Evolutionary conservation across 1,140 invertebrate species (phyloP), one percentile per base, ranked within the genome.

Genomic region (Bombus breviceps): DNA sequence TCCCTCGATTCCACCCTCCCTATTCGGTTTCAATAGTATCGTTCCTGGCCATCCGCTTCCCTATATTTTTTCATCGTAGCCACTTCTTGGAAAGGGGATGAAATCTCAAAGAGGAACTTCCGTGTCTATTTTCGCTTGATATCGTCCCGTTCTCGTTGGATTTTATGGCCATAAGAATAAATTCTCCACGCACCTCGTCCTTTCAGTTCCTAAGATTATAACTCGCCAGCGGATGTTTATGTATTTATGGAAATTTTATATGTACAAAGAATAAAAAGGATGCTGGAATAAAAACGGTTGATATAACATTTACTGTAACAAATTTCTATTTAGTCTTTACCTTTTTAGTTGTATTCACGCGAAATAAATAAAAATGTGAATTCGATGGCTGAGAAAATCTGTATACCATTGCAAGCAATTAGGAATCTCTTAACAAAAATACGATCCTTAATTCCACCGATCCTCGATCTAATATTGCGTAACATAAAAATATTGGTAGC

Each of bases 11-110:
- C 66, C 64, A 43, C 66, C 82, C 47, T 71, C 57, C n/a, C 37
- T 53, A 32, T 85, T 64, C 59, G n/a, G 28, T 81, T 81, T 73
- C 83, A 81, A 81, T 85, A 66, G 78, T 71, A 18, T 81, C 53
- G 59, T 85, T 43, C 76, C 22, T 18, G n/a, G 39, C 28, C 59
- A 39, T 69, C 47, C 39, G 75, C 47, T 22, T 62, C 22, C 64
- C 39, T 37, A 66, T 85, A 81, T 79, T 72, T 84, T 78, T 78
- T 85, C 81, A 62, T 78, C 81, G 25, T 32, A 71, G 18, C 74
- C 66, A 34, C 68, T 34, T 72, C 53, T 66, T 25, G n/a, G 13
- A 34, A 41, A 62, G 76, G 53, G 66, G 83, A 79, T 71, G 66
- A 84, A 79, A 79, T 79, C 76, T 79, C 43, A 43, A 71, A 39